phyloP scores from a whole-genome alignment of 2,113 vertebrate genomes.

The Sylvietta virens region DNA sequence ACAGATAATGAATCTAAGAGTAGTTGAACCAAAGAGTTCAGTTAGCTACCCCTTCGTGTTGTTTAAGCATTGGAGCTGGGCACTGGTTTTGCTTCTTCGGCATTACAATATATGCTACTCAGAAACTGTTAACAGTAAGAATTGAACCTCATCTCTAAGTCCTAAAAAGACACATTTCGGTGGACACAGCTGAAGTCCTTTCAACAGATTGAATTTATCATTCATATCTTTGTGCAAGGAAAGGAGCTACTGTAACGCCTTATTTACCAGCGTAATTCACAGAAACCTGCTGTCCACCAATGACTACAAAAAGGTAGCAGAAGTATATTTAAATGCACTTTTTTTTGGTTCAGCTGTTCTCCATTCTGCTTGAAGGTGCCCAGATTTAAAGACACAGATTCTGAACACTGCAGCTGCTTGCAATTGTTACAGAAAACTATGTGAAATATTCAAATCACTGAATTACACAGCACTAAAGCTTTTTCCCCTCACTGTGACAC shows the following conservation, averaged over 20 bases:
- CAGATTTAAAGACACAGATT: not conserved
- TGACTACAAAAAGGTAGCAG: rapidly evolving
- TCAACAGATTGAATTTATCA: not conserved
- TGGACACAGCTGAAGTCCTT: not conserved
- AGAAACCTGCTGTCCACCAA: not conserved
- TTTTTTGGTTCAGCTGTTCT: not conserved
- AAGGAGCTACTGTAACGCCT: not conserved
- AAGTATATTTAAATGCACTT: not conserved
- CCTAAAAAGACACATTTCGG: not conserved
- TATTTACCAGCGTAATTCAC: not conserved
- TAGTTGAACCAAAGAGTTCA: not conserved
- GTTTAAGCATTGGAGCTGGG: not conserved
- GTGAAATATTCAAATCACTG: not conserved
- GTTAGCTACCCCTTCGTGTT: not conserved
- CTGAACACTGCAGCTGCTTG: not conserved
- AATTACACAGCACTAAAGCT: not conserved
- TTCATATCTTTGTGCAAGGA: not conserved
- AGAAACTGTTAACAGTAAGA: not conserved
- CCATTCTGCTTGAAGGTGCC: not conserved
- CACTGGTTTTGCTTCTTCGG: not conserved
- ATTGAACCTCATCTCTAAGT: not conserved
- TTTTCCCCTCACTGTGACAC: not conserved
- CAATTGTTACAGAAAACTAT: not conserved
- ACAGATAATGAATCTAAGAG: not conserved
- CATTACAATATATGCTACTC: not conserved